These are phyloP conservation scores for Clarias pachynema DNA, from an alignment of 2,797 vertebrate species.

Conservation along the genomic window DNA sequence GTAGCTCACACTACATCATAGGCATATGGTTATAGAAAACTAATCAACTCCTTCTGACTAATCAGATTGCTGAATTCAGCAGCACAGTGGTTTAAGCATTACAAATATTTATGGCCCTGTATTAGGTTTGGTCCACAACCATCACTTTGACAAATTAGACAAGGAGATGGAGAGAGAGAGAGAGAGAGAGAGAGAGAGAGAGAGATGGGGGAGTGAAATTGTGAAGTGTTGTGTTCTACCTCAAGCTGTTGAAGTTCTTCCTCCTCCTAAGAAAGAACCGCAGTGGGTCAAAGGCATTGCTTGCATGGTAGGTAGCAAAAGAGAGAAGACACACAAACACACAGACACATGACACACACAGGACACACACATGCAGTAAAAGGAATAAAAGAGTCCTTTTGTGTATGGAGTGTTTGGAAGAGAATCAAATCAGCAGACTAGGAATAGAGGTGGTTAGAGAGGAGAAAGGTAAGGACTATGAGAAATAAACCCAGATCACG, in stretches of 20 bases:
- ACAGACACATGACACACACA: slow-evolving; percentile 48
- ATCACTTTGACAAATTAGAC: neutral
- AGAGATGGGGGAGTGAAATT: neutral
- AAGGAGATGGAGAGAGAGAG: neutral
- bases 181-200: neutral
- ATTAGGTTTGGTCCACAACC: slow-evolving; percentile 38
- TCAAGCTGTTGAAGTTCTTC: slow-evolving; percentile 80
- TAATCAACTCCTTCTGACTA: neutral
- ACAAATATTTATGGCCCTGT: neutral
- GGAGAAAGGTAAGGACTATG: neutral
- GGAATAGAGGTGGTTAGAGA: slow-evolving; percentile 54
- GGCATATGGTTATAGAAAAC: neutral
- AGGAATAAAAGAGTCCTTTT: slow-evolving; percentile 31
- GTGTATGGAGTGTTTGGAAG: slow-evolving; percentile 50
- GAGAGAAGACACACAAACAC: slow-evolving; percentile 3
- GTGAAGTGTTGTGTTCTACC: slow-evolving; percentile 69
- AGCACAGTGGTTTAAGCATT: neutral
- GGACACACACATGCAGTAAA: slow-evolving; percentile 57
- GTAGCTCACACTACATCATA: neutral
- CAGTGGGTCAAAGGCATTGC: slow-evolving; percentile 62
- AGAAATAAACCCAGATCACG: neutral
- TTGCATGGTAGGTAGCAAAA: slow-evolving; percentile 31
- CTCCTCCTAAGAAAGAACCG: slow-evolving; percentile 72
- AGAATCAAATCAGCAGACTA: slow-evolving; percentile 64
- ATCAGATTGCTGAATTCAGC: neutral